These are phyloP conservation scores for Drosophila kepulauana DNA, from an alignment of 1,140 invertebrate species.

Conservation along the genomic window DNA sequence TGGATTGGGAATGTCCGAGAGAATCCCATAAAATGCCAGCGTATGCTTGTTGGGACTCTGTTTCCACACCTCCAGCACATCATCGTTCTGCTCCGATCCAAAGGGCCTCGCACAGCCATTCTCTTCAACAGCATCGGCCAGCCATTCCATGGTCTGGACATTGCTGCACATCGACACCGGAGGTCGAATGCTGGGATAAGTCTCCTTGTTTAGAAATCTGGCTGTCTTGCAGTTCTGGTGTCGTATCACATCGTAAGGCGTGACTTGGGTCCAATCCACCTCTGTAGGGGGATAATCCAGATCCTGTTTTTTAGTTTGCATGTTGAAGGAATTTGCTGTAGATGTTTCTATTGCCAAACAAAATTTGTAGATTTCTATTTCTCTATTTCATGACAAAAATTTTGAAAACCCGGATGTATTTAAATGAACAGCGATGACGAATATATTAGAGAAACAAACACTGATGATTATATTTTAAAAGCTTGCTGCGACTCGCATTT, in stretches of 20 bases:
- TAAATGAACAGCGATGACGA: background rate
- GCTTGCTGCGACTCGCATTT: background rate
- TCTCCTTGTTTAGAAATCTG: conserved; percentile 18
- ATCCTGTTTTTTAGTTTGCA: background rate
- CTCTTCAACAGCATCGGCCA: conserved; percentile 23
- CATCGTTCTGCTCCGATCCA: conserved; percentile 2
- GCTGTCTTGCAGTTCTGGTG: conserved; percentile 48
- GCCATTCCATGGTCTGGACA: conserved; percentile 12
- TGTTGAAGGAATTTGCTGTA: background rate
- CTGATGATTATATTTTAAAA: background rate
- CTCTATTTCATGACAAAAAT: background rate
- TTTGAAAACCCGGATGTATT: conserved; percentile 4
- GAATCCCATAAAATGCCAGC: conserved; percentile 50
- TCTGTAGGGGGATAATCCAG: background rate
- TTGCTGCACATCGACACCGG: conserved; percentile 49
- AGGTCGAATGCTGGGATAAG: conserved; percentile 51
- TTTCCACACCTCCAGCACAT: conserved; percentile 48
- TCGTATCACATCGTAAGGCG: conserved; percentile 43
- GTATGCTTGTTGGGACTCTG: conserved; percentile 36
- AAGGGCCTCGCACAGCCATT: conserved; percentile 27
- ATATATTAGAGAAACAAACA: background rate
- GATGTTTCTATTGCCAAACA: background rate
- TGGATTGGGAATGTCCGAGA: background rate
- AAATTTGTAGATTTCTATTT: background rate
- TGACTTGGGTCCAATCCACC: conserved; percentile 13